These are phyloP conservation scores for Erythrocercus mccallii DNA, from an alignment of 2,113 vertebrate species.

Conservation along the genomic window DNA sequence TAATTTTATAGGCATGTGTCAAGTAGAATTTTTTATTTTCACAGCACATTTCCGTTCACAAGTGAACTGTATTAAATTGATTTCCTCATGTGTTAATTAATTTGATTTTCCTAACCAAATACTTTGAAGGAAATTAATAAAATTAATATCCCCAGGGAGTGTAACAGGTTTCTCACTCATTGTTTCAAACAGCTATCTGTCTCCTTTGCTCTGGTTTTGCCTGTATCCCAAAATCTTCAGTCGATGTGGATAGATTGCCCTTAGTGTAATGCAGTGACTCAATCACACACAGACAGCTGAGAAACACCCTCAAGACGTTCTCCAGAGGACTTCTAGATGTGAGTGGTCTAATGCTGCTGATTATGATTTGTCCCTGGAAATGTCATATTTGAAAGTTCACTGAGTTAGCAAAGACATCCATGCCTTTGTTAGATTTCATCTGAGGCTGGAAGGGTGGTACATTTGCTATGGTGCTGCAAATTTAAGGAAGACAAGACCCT, in stretches of 20 bases:
- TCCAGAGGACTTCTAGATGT: background rate
- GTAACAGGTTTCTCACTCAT: background rate
- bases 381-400: conserved; percentile 51
- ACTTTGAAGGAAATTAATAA: background rate
- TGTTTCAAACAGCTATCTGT: background rate
- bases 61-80: background rate
- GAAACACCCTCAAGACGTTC: background rate
- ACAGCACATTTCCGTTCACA: too few species aligned
- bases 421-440: background rate
- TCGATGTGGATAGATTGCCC: background rate
- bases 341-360: background rate
- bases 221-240: background rate
- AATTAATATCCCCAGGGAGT: background rate
- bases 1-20: background rate
- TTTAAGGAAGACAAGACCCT: background rate
- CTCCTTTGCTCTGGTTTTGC: background rate
- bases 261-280: background rate
- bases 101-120: conserved; percentile 7
- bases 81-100: background rate
- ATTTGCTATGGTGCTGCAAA: background rate
- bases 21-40: background rate
- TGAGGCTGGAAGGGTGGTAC: background rate
- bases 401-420: background rate
- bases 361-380: conserved; percentile 21
- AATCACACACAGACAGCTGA: background rate